Conservation (phyloP, 2,113 vertebrate species). For the Odontophorus gujanensis region DNA sequence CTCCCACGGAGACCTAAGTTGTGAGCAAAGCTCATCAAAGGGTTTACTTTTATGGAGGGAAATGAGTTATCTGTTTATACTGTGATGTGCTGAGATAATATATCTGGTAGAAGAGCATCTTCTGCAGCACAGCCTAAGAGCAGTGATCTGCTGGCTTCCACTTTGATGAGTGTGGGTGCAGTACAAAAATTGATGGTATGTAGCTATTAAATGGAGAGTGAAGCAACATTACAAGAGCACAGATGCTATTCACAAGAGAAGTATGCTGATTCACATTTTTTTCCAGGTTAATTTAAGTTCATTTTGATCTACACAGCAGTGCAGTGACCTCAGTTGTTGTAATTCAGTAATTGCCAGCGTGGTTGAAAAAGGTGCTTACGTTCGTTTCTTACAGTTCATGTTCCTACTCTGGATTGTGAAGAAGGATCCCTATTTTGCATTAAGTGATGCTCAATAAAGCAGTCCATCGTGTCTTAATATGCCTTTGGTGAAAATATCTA, state of each 20-base stretch:
- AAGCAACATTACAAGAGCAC: background rate
- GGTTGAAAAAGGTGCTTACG: background rate
- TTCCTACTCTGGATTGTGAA: background rate
- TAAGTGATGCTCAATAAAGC: background rate
- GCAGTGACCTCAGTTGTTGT: background rate
- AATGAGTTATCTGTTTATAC: background rate
- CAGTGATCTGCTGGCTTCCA: background rate
- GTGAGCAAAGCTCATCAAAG: conserved; percentile 5
- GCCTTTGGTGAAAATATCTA: background rate
- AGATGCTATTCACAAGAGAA: background rate
- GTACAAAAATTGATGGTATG: background rate
- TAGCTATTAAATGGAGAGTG: background rate
- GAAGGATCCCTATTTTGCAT: background rate
- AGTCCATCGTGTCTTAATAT: background rate
- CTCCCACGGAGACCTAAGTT: background rate
- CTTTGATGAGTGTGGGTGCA: conserved; percentile 33
- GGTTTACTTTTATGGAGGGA: background rate
- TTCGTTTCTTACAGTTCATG: background rate
- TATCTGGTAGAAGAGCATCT: background rate
- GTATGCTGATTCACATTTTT: background rate
- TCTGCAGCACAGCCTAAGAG: background rate
- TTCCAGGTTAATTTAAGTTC: conserved; percentile 29
- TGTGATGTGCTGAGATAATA: background rate
- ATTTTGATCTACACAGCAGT: background rate
- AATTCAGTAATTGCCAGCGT: background rate